phyloP scores from a whole-genome alignment of 2,113 vertebrate genomes.

The Myrmophylax atrothorax region DNA sequence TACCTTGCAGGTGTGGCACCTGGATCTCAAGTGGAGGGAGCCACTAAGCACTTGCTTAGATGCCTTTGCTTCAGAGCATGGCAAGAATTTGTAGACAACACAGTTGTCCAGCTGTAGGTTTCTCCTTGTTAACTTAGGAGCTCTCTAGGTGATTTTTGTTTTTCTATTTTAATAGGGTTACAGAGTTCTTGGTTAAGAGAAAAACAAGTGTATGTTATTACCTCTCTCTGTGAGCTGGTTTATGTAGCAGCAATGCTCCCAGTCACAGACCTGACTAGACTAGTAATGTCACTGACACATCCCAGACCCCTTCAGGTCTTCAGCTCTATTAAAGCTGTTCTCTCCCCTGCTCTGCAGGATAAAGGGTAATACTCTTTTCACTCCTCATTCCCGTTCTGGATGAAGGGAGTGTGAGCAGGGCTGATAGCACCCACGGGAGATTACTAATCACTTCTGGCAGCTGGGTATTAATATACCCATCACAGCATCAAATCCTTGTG shows the following conservation, averaged over 20 bases:
- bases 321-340: background rate
- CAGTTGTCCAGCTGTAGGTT: background rate
- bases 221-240: background rate
- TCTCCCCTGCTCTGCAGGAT: background rate
- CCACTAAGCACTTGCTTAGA: background rate
- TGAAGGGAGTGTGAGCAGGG: background rate
- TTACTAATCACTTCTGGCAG: conserved; percentile 19
- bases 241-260: background rate
- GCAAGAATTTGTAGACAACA: background rate
- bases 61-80: background rate
- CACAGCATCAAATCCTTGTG: background rate
- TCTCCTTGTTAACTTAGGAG: background rate
- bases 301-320: background rate
- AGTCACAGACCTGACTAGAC: background rate
- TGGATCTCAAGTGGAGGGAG: background rate
- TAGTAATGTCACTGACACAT: background rate
- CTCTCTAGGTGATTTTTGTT: background rate
- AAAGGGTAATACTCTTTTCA: background rate
- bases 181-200: background rate
- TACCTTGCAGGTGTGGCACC: background rate
- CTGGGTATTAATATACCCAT: background rate
- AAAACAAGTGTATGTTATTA: background rate
- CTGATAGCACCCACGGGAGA: background rate
- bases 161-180: background rate
- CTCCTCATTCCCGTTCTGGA: background rate